Conservation (phyloP, 2,888 invertebrate genomes). For the Agrilus mali region DNA sequence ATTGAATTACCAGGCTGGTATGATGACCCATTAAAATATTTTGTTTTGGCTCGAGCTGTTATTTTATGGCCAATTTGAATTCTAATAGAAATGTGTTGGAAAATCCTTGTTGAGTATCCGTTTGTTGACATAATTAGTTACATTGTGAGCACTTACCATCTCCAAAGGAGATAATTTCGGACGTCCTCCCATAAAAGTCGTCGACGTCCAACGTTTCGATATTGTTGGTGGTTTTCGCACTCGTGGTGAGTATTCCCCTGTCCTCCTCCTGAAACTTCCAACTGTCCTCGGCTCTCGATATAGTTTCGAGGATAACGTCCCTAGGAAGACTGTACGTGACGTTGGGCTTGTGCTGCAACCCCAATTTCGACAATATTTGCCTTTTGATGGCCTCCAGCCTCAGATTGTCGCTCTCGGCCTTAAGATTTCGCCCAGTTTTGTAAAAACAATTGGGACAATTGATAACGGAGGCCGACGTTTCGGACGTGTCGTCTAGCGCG, state of each 20-base stretch:
- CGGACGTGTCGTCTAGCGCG: constrained; percentile 16
- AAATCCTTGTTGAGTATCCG: no score
- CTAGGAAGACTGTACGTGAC: constrained; percentile 54
- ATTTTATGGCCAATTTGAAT: no score
- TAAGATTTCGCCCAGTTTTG: constrained; percentile 21
- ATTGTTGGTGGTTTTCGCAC: constrained; percentile 25
- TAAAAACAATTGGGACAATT: constrained; percentile 33
- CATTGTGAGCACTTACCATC: constrained; percentile 46
- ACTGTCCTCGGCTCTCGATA: constrained; percentile 49
- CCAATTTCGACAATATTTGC: constrained; percentile 62
- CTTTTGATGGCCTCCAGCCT: constrained; percentile 62
- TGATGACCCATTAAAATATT: not conserved
- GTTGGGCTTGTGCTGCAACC: constrained; percentile 55
- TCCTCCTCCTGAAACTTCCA: constrained; percentile 19
- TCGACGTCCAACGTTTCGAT: constrained; percentile 40
- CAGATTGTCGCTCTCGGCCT: constrained; percentile 36
- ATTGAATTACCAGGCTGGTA: no score
- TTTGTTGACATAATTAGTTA: no score
- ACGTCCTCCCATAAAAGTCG: constrained; percentile 63
- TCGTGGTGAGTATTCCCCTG: constrained; percentile 22
- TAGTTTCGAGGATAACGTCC: constrained; percentile 57
- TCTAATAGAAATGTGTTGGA: no score
- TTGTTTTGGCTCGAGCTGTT: not conserved
- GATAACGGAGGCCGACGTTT: constrained; percentile 19
- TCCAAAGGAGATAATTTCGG: constrained; percentile 67